Evolutionary conservation across 2,797 vertebrate genomes (phyloP), one percentile per base, ranked within the genome.

Genomic region (Tympanoctomys barrerae): DNA sequence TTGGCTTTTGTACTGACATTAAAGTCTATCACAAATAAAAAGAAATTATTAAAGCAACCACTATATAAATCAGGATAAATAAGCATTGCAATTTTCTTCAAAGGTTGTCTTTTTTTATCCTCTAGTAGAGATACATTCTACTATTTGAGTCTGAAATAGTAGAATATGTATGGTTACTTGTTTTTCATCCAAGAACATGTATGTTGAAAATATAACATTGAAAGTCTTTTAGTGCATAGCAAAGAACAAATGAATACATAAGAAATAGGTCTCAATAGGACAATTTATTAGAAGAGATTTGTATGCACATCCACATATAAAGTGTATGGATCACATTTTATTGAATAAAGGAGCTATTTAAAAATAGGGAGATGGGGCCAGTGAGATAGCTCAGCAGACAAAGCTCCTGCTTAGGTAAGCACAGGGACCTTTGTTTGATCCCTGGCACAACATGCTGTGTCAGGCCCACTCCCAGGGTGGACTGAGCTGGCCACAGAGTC

Each of bases 321-420:
- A 85, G 10, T 80, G 4, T 16, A 1, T n/a, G 61, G 62, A 70
- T 64, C 90, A 49, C 42, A 93, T 87, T 68, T 97, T 96, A 86
- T 36, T 28, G 83, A 66, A 33, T 89, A 42, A 89, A 24, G 81
- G 11, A 5, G 7, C 14, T 31, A n/a, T 83, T 77, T 66, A 79
- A 91, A 93, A 87, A 33, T 70, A 66, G 49, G 54, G 71, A 90
- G 90, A 73, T 87, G 54, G 4, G 16, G 14, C 54, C 16, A 57
- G 54, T 4, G 14, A 57, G 54, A 57, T 16, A 57, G 54, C 54
- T 57, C 54, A 57, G 4, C 54, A 18, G 54, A 57, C 54, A 57
- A 57, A 57, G 16, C 16, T 5, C 54, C 54, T 16, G 16, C 54
- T 57, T 57, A 57, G 54, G 14, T 16, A 57, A 57, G 54, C 14